Evolutionary conservation across 1,140 invertebrate species (phyloP), one percentile per base, ranked within the genome.

Genomic region (Rhyzopertha dominica): DNA sequence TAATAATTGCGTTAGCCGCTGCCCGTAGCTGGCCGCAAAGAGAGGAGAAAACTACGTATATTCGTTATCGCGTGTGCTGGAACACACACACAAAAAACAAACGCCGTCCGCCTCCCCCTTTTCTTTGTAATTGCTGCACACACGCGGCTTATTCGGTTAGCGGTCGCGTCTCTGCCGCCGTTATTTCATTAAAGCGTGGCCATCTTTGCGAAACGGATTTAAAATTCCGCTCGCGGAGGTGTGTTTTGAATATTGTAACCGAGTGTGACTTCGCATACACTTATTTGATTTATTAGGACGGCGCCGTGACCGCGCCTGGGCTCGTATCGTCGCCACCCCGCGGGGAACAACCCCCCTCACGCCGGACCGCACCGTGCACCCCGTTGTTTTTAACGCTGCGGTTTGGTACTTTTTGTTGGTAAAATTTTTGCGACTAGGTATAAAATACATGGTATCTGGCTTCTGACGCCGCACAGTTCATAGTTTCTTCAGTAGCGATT

Each of bases 271-370:
- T 54, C 45, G 47, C 55, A 58, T 58, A 56, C 56, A 53, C 55
- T 61, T 56, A 58, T 61, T 58, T 61, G 58, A 61, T 61, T 61
- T 61, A 61, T 61, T n/a, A n/a, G n/a, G n/a, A n/a, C n/a, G n/a
- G n/a, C n/a, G n/a, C n/a, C n/a, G n/a, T n/a, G n/a, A n/a, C n/a
- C n/a, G n/a, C n/a, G n/a, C n/a, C n/a, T n/a, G n/a, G n/a, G n/a
- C n/a, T n/a, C n/a, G n/a, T n/a, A n/a, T n/a, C n/a, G n/a, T n/a
- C n/a, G n/a, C n/a, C n/a, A n/a, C n/a, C n/a, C n/a, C n/a, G 24
- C 24, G 7, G 24, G 7, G 24, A 26, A 26, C 24, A 7, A 26
- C 24, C 24, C 7, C 24, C 24, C 7, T n/a, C 24, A 26, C 24
- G 7, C 24, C 38, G 23, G 9, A 23, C 9, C 38, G n/a, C n/a